These are phyloP conservation scores for Ornithoptera alexandrae DNA, from an alignment of 2,888 invertebrate species.

Conservation along the genomic window DNA sequence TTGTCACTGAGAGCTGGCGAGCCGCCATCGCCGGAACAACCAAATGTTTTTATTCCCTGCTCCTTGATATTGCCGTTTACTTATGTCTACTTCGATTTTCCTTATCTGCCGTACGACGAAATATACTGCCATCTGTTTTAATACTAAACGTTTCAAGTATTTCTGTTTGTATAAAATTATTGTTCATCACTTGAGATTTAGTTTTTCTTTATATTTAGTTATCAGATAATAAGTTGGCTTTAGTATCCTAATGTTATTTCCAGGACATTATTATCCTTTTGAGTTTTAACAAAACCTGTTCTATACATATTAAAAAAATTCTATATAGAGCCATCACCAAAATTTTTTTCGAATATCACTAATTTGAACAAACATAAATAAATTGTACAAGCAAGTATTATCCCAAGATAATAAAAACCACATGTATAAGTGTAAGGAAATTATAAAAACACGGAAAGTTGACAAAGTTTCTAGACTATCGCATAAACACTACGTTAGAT, in stretches of 20 bases:
- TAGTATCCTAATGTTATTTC: neutral
- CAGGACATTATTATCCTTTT: neutral
- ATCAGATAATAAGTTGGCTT: neutral
- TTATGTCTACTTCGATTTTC: slow-evolving; percentile 48
- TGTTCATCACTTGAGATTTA: neutral
- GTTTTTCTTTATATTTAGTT: neutral
- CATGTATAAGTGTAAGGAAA: no score
- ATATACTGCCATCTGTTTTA: slow-evolving; percentile 23
- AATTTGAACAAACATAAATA: no score
- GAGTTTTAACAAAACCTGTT: no score
- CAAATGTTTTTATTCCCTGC: slow-evolving; percentile 51
- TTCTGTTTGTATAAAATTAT: slow-evolving; percentile 9
- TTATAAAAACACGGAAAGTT: no score
- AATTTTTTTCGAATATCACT: no score
- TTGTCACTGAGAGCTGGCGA: slow-evolving; percentile 66
- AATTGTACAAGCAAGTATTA: no score
- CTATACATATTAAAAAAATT: no score
- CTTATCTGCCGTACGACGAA: slow-evolving; percentile 41
- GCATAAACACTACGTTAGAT: slow-evolving; percentile 1
- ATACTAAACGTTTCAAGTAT: slow-evolving; percentile 5
- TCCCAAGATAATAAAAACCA: no score
- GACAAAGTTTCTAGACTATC: no score
- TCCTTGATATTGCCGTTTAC: slow-evolving; percentile 64
- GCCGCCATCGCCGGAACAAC: slow-evolving; percentile 58
- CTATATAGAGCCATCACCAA: no score